These are phyloP conservation scores for Artibeus jamaicensis DNA, from an alignment of 2,797 vertebrate genomes.

Conservation along the genomic window DNA sequence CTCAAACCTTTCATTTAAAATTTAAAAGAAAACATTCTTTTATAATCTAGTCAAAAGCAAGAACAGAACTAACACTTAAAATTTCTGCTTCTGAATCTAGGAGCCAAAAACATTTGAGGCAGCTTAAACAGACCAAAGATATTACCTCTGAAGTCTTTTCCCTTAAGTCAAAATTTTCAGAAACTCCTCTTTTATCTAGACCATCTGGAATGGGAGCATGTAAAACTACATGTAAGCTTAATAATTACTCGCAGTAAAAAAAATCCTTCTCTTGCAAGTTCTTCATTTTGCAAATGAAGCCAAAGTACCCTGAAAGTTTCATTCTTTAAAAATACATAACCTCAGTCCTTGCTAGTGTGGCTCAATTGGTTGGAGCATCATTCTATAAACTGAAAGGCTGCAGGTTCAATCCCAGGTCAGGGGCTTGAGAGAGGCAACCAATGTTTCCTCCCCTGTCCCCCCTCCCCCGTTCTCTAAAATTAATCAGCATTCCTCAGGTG, in stretches of 20 bases:
- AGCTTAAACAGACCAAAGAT: constrained; percentile 35
- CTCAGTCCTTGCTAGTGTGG: not conserved
- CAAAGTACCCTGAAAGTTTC: not conserved
- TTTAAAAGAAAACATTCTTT: constrained; percentile 11
- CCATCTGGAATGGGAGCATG: not conserved
- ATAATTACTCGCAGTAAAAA: not conserved
- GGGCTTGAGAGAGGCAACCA: no score
- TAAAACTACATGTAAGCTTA: constrained; percentile 11
- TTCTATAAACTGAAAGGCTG: no score
- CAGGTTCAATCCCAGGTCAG: no score
- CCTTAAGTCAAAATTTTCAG: constrained; percentile 26
- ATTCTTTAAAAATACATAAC: not conserved
- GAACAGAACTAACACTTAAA: not conserved
- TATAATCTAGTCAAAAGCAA: constrained; percentile 27
- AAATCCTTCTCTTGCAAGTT: not conserved
- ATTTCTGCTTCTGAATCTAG: constrained; percentile 27
- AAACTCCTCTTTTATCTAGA: not conserved
- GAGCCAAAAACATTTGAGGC: not conserved
- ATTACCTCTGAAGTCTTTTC: not conserved
- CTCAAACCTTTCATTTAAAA: constrained; percentile 35
- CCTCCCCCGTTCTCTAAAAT: no score
- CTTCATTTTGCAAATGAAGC: constrained; percentile 23
- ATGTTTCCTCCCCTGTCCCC: no score
- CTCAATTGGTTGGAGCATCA: no score
- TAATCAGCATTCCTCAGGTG: no score